Evolutionary conservation across 2,113 vertebrate species (phyloP), one percentile per base, ranked within the genome.

Genomic region (Onychostoma macrolepis): DNA sequence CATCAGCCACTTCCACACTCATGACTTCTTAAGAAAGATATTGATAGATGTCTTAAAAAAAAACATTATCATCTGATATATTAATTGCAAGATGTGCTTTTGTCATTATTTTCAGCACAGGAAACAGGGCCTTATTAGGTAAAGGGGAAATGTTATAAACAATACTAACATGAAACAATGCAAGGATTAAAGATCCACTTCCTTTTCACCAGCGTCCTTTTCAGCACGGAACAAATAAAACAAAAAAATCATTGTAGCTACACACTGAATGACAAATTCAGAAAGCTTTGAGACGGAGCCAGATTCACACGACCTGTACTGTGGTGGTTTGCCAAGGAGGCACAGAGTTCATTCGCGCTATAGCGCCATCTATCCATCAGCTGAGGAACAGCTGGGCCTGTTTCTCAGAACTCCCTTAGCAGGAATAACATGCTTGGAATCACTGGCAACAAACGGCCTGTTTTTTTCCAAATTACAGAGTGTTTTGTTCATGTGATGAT

Each of bases 231-330:
- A 87, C 78, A 88, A 86, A 83, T 48, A 71, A 84, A 56, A 63
- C 80, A 89, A 87, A 75, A 75, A 69, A 50, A 83, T 85, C 85
- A 76, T 50, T 87, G 67, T n/a, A 9, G 45, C 61, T 11, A 15
- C 75, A 41, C 81, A 33, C 17, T 89, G 77, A 87, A 86, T 83
- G 76, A 36, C 69, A 72, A 80, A 84, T 87, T 87, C 71, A 87
- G 78, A 87, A 85, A 10, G 21, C 67, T 89, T 80, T 38, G 85
- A 77, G 69, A 87, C 58, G 45, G 41, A 84, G 87, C 88, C 86
- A 86, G 84, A 88, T 87, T 90, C 88, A 88, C 84, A 83, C 45
- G 88, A 71, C 84, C 84, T 84, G 86, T 38, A 43, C 58, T 61
- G 83, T 79, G 56, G 75, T 82, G 43, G 83, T 78, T 78, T 81